Evolutionary conservation across 2,113 vertebrate genomes (phyloP).

Genomic region (Puma concolor): DNA sequence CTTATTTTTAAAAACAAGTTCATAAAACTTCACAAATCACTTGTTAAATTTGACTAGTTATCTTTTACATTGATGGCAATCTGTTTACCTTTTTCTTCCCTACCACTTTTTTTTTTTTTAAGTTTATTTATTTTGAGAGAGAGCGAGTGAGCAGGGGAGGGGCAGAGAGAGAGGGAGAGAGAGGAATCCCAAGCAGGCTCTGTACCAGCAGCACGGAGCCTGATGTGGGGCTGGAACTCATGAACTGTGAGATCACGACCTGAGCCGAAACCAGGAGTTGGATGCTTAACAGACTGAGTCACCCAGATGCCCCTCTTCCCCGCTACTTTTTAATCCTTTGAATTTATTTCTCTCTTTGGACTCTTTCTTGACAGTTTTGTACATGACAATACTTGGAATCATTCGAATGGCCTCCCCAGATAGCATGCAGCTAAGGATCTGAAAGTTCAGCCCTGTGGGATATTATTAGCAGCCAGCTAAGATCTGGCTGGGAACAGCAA

Average conservation of each 20-base stretch:
- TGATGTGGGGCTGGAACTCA: too few species aligned
- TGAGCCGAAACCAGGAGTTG: too few species aligned
- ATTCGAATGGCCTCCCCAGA: neutral
- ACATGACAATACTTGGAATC: neutral
- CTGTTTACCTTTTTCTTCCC: neutral
- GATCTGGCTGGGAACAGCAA: neutral
- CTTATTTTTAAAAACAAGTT: conserved; percentile 29
- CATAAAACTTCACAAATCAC: neutral
- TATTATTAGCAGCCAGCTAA: neutral
- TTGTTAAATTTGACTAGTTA: neutral
- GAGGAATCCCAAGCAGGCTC: too few species aligned
- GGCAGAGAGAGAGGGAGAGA: too few species aligned
- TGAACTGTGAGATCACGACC: too few species aligned
- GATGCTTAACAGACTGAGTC: too few species aligned
- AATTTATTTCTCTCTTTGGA: conserved; percentile 9
- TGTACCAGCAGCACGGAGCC: too few species aligned
- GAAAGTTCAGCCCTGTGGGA: neutral
- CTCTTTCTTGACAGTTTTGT: conserved; percentile 3
- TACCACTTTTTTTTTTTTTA: neutral
- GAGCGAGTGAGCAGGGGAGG: too few species aligned
- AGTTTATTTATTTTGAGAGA: too few species aligned
- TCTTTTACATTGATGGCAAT: neutral
- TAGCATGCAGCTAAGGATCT: neutral
- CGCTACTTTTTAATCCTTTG: neutral
- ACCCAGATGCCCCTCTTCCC: neutral